Percentiles rank a stretch among this genome's conserved stretches.
Conservation (phyloP, 2,797 vertebrate genomes). For the Chelidonichthys spinosus region DNA sequence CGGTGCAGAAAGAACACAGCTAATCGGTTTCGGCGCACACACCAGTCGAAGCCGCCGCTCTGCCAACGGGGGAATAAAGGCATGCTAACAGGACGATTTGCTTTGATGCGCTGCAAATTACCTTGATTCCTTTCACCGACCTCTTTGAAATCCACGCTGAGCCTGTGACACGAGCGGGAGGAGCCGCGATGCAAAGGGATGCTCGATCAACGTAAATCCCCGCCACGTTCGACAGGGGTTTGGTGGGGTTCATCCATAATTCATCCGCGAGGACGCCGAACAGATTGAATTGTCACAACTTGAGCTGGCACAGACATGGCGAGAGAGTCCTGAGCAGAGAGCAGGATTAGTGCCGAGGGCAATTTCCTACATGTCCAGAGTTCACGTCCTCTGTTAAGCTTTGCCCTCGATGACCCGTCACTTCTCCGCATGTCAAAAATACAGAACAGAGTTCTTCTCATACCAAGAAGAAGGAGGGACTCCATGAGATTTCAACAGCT, state of each 20-base stretch:
- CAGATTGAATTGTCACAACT: constrained; percentile 77
- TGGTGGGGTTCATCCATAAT: constrained; percentile 72
- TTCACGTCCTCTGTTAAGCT: constrained; percentile 33
- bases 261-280: constrained; percentile 62
- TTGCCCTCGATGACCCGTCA: constrained; percentile 12
- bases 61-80: constrained; percentile 41
- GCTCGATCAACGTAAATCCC: constrained; percentile 66
- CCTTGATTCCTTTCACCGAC: constrained; percentile 31
- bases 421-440: background rate
- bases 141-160: constrained; percentile 57
- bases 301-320: constrained; percentile 24
- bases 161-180: constrained; percentile 45
- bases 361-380: constrained; percentile 10
- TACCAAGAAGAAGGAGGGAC: background rate
- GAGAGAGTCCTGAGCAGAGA: constrained; percentile 35
- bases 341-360: constrained; percentile 42
- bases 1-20: constrained; percentile 33
- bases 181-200: constrained; percentile 39
- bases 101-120: constrained; percentile 55
- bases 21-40: constrained; percentile 54
- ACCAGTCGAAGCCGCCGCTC: constrained; percentile 48
- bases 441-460: background rate
- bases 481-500: background rate
- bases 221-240: constrained; percentile 42
- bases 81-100: constrained; percentile 45